These are phyloP conservation scores for Mongoloraphidia duomilia DNA, from an alignment of 2,888 invertebrate species.

Conservation along the genomic window DNA sequence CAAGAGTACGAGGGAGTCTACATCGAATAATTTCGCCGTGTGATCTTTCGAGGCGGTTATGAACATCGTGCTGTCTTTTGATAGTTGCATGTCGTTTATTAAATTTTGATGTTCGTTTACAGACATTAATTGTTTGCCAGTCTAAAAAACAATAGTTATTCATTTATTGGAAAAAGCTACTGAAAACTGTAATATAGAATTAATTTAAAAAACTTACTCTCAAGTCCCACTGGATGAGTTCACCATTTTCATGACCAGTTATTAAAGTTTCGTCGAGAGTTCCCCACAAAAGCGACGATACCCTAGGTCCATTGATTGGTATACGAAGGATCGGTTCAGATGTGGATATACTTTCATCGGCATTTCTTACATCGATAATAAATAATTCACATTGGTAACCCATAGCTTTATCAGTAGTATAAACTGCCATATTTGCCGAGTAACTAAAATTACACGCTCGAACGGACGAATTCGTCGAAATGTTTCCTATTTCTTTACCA, in stretches of 20 bases:
- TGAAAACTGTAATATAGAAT: not conserved
- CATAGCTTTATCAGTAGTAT: slow-evolving; percentile 87
- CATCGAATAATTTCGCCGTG: slow-evolving; percentile 89
- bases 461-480: slow-evolving; percentile 75
- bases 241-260: slow-evolving; percentile 90
- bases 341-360: slow-evolving; percentile 52
- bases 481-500: slow-evolving; percentile 62
- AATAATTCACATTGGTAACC: slow-evolving; percentile 81
- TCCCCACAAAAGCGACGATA: slow-evolving; percentile 90
- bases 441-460: slow-evolving; percentile 86
- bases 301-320: slow-evolving; percentile 67
- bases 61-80: slow-evolving; percentile 87
- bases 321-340: slow-evolving; percentile 65
- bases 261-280: slow-evolving; percentile 81
- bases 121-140: slow-evolving; percentile 64
- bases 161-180: slow-evolving; percentile 4
- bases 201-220: slow-evolving; percentile 38
- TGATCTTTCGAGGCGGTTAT: slow-evolving; percentile 95
- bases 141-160: slow-evolving; percentile 34
- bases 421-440: slow-evolving; percentile 82
- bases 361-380: slow-evolving; percentile 67
- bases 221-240: slow-evolving; percentile 85
- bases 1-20: slow-evolving; percentile 67
- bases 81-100: slow-evolving; percentile 94
- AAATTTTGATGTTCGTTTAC: slow-evolving; percentile 70